Evolutionary conservation across 2,113 vertebrate species (phyloP), one percentile per base, ranked within the genome.

Genomic region (Pelecanoides urinatrix): DNA sequence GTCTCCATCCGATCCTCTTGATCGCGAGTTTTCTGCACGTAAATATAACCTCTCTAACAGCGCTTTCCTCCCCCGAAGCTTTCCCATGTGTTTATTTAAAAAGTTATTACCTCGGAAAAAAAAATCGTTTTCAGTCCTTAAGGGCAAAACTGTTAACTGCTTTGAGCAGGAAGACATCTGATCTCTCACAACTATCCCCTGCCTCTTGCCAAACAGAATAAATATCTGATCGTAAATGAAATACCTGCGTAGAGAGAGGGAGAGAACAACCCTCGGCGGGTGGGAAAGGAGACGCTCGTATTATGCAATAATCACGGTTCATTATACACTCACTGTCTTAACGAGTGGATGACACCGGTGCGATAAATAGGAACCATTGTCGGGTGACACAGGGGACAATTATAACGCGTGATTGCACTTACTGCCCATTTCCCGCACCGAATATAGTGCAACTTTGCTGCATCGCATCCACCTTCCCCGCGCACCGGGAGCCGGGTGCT

Each of bases 311-410:
- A 38, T n/a, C 87, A 2, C 44, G 49, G 66, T 11, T 82, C 70
- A 40, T 7, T 56, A 70, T 16, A 53, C 73, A 1, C 67, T 38
- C 82, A 50, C 73, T 59, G 89, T 75, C 87, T 56, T 13, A 70
- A 29, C 40, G n/a, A 77, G 89, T 5, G 71, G 88, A 36, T 91
- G 96, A 50, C 88, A 90, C 75, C 49, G 68, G 45, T 25, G 78
- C 65, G 34, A 53, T 50, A 90, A 25, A 15, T 29, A 85, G 80
- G 44, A 55, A 72, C 86, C 65, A 16, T 1, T 45, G 78, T 30
- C 74, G 90, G 96, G 94, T 88, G 94, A 91, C 92, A 92, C 73
- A 76, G 89, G 55, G 92, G 92, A 88, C 90, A 95, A 92, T 91
- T 78, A 92, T 25, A 71, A 88, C 88, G 79, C 73, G 70, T 95